These are phyloP conservation scores for Ailuropoda melanoleuca DNA, from an alignment of 2,113 vertebrate genomes.

Conservation along the genomic window DNA sequence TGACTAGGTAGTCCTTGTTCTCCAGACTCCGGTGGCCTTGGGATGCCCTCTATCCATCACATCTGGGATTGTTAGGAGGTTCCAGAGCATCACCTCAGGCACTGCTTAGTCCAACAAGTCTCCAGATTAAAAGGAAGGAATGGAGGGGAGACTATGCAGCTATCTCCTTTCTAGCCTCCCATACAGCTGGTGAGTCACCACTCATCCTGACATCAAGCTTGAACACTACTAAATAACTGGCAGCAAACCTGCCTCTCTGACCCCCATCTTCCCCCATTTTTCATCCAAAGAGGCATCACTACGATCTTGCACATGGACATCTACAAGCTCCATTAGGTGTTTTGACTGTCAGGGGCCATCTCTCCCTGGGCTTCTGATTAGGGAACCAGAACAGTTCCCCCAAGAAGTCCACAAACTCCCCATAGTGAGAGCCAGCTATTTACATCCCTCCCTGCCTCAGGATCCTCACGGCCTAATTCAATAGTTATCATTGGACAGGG, in stretches of 20 bases:
- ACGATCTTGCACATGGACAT: not conserved
- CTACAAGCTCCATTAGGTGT: not conserved
- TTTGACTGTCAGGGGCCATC: not conserved
- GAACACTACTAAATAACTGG: not conserved
- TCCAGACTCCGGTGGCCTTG: not conserved
- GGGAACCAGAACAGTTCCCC: not conserved
- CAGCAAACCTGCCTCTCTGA: not conserved
- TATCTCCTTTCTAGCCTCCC: not conserved
- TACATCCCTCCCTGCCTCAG: not conserved
- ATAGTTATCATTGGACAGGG: not conserved
- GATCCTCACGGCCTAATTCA: not conserved
- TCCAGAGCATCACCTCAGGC: not conserved
- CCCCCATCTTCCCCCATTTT: not conserved
- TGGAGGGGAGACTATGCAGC: fast-evolving
- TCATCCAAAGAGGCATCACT: not conserved
- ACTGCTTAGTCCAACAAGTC: not conserved
- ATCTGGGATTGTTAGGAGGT: not conserved
- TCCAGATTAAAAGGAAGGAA: not conserved
- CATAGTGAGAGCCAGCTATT: not conserved
- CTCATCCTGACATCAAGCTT: not conserved
- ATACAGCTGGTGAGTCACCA: not conserved
- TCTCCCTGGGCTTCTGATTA: not conserved
- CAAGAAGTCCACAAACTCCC: not conserved
- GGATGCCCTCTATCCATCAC: not conserved
- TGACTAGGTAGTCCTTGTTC: not conserved